phyloP scores from a whole-genome alignment of 64 coral and sea anemone species.

The Acropora tenuis region DNA sequence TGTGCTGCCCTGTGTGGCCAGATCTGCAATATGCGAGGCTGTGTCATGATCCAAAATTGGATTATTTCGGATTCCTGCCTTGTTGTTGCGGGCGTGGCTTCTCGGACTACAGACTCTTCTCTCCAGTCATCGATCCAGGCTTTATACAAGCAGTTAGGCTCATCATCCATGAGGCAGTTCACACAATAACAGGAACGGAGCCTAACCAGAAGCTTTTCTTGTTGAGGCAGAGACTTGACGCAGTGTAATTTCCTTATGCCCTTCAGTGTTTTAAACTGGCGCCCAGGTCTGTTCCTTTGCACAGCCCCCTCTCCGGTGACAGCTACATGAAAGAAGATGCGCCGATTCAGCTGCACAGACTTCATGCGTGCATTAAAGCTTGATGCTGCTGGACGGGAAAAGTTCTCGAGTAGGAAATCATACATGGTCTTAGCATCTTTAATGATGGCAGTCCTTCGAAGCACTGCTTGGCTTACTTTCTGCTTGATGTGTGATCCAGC shows the following conservation, averaged over 20 bases:
- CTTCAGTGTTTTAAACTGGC: constrained; percentile 16
- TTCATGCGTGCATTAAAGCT: constrained; percentile 18
- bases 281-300: constrained; percentile 5
- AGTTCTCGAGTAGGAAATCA: constrained; percentile 30
- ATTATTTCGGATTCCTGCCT: constrained; percentile 2
- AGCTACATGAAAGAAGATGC: constrained; percentile 54
- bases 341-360: constrained; percentile 36
- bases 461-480: constrained; percentile 36
- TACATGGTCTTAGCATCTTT: constrained; percentile 47
- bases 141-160: neutral
- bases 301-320: constrained; percentile 22
- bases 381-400: constrained; percentile 34
- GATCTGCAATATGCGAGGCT: constrained; percentile 14
- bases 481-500: constrained; percentile 31
- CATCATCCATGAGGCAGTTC: constrained; percentile 31
- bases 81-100: constrained; percentile 3
- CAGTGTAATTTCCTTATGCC: constrained; percentile 12
- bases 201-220: neutral
- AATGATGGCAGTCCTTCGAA: constrained; percentile 24
- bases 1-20: constrained; percentile 28
- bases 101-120: neutral
- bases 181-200: constrained; percentile 2
- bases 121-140: constrained; percentile 42
- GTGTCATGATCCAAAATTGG: constrained; percentile 25
- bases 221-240: constrained; percentile 4